phyloP scores from a whole-genome alignment of 2,113 vertebrate species.

The Romanogobio albipinnatus region DNA sequence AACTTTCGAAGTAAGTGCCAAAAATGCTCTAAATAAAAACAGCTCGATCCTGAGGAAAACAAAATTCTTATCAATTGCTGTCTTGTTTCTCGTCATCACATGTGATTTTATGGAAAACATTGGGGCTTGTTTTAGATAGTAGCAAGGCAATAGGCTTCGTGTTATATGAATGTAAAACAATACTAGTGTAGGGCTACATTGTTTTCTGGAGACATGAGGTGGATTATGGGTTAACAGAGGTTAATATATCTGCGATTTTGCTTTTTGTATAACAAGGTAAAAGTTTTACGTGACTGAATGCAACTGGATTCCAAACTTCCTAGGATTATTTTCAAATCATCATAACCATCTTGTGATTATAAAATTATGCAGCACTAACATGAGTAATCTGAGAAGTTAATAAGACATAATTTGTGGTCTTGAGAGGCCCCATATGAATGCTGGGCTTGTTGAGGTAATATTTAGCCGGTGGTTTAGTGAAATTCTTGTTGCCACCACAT shows the following conservation, averaged over 20 bases:
- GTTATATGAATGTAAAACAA: background rate
- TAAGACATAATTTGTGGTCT: background rate
- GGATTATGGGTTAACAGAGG: background rate
- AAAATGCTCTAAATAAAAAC: background rate
- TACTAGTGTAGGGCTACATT: background rate
- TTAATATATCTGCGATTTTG: background rate
- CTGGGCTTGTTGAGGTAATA: background rate
- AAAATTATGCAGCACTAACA: background rate
- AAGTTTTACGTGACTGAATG: background rate
- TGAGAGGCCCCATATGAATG: background rate
- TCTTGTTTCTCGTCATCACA: conserved; percentile 1
- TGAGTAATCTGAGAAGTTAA: conserved; percentile 9
- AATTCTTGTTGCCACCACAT: conserved; percentile 15
- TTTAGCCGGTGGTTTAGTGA: background rate
- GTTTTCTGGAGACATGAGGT: background rate
- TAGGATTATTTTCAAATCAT: background rate
- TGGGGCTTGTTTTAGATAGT: background rate
- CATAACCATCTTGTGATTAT: conserved; percentile 8
- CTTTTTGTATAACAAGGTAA: background rate
- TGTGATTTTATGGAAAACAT: background rate
- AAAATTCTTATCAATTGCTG: background rate
- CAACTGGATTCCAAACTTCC: background rate
- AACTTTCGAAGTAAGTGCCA: conserved; percentile 67
- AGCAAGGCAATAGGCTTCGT: background rate
- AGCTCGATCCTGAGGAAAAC: background rate